A percentile compares a stretch with the other conserved stretches of the same genome.
These are phyloP conservation scores for Dendropsophus ebraccatus DNA, from an alignment of 2,113 vertebrate genomes.

Conservation along the genomic window DNA sequence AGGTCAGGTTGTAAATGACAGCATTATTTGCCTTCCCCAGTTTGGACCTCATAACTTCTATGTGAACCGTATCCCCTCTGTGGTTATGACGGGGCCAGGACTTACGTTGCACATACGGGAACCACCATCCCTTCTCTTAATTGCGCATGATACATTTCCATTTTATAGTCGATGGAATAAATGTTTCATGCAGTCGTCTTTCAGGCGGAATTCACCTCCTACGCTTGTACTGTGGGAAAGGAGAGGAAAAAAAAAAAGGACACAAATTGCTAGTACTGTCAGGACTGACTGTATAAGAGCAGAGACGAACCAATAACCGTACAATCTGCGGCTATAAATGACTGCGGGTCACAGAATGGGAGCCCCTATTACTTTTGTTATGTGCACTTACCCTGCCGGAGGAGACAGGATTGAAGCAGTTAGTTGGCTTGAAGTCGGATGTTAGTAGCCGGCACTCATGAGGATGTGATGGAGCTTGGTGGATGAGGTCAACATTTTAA, in stretches of 20 bases:
- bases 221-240: slow-evolving; percentile 27
- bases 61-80: background rate
- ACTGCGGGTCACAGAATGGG: slow-evolving; percentile 24
- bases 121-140: background rate
- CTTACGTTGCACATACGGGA: background rate
- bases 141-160: slow-evolving; percentile 37
- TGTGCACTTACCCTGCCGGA: background rate
- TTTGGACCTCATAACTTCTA: background rate
- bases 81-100: background rate
- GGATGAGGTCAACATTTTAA: background rate
- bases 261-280: slow-evolving; percentile 52
- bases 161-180: slow-evolving; percentile 25
- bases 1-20: background rate
- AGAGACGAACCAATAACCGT: slow-evolving; percentile 25
- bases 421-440: background rate
- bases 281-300: slow-evolving; percentile 29
- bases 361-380: slow-evolving; percentile 21
- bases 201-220: slow-evolving; percentile 40
- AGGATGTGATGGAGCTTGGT: background rate
- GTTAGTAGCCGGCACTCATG: background rate
- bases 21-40: too few relatives aligned
- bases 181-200: slow-evolving; percentile 36
- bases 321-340: slow-evolving; percentile 43
- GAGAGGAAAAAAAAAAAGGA: background rate
- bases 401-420: slow-evolving; percentile 15